These are phyloP conservation scores for Hydrozoanthus tunicans DNA, from an alignment of 64 coral and sea anemone genomes.

Conservation along the genomic window DNA sequence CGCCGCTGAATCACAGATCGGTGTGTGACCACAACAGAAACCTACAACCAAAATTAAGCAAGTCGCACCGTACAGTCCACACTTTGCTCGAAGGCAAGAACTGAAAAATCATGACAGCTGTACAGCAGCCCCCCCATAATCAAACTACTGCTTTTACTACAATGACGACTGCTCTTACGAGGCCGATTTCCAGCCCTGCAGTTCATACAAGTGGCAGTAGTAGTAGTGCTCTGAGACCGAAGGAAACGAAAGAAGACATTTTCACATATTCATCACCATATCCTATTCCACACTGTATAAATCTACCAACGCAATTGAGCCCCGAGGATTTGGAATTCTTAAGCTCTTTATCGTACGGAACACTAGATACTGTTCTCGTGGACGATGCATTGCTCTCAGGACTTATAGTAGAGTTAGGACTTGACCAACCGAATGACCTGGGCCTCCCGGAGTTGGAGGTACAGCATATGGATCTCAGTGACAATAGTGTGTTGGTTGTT, in stretches of 20 bases:
- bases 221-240: neutral
- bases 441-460: constrained; percentile 39
- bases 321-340: constrained; percentile 51
- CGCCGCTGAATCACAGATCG: neutral
- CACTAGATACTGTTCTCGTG: constrained; percentile 16
- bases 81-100: neutral
- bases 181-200: constrained; percentile 37
- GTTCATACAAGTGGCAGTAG: constrained; percentile 8
- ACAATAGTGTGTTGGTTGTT: constrained; percentile 1
- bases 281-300: constrained; percentile 54
- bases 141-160: constrained; percentile 49
- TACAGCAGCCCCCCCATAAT: constrained; percentile 34
- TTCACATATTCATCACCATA: constrained; percentile 42
- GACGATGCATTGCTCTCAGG: constrained; percentile 18
- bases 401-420: constrained; percentile 27
- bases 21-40: constrained; percentile 25
- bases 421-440: constrained; percentile 12
- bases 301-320: constrained; percentile 45
- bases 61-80: neutral
- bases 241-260: constrained; percentile 50
- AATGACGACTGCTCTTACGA: constrained; percentile 23
- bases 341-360: constrained; percentile 25
- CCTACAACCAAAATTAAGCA: neutral
- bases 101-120: constrained; percentile 2
- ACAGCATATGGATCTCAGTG: constrained; percentile 27